Evolutionary conservation across 2,113 vertebrate genomes (phyloP).

Genomic region (Thinocorus orbignyianus): DNA sequence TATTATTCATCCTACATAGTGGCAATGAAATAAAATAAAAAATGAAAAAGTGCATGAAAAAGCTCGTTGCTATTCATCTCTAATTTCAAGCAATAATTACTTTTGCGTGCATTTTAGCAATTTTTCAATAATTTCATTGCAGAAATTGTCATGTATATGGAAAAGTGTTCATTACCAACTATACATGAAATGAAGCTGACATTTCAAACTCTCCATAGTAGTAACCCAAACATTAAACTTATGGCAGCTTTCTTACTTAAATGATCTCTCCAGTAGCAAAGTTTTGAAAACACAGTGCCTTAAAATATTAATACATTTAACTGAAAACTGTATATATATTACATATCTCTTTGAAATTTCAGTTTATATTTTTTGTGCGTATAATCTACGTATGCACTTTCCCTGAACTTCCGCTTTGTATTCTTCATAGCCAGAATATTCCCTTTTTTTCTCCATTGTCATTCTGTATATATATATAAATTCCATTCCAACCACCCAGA

Average conservation of each 20-base stretch:
- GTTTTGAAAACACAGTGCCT: not conserved
- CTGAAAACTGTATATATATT: not conserved
- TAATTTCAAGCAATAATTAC: not conserved
- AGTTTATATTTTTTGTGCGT: not conserved
- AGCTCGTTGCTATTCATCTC: not conserved
- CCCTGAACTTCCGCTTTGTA: not conserved
- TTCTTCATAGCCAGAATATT: not conserved
- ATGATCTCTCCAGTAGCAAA: not conserved
- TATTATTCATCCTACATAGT: not conserved
- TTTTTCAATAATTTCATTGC: not conserved
- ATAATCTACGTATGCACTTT: not conserved
- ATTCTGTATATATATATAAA: not conserved
- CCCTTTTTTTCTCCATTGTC: not conserved
- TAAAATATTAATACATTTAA: not conserved
- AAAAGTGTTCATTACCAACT: not conserved
- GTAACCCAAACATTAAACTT: not conserved
- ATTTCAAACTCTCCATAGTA: not conserved
- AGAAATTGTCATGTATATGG: not conserved
- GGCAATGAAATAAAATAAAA: not conserved
- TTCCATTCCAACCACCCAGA: not conserved
- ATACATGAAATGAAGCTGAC: not conserved
- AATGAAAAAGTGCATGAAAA: not conserved
- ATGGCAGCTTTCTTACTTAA: not conserved
- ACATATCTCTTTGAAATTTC: not conserved
- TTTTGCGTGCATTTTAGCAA: not conserved